Percentiles rank a stretch among this genome's conserved stretches.
These are phyloP conservation scores for Synanthedon formicaeformis DNA, from an alignment of 2,888 invertebrate species.

Conservation along the genomic window DNA sequence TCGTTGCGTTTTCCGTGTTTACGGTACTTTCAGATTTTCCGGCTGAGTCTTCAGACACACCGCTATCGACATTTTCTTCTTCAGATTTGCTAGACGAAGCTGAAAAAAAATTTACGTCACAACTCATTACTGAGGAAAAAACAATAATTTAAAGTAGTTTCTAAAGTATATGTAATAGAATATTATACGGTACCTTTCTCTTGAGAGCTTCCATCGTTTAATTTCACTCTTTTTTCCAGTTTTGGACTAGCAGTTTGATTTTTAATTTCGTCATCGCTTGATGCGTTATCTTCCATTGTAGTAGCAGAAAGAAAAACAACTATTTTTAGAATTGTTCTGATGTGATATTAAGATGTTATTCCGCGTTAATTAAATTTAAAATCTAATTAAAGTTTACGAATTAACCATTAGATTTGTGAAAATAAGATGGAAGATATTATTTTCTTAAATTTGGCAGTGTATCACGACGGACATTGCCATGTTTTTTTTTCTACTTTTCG, in stretches of 20 bases:
- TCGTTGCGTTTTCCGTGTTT: conserved; percentile 9
- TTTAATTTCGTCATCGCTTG: conserved; percentile 53
- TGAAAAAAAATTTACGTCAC: conserved; percentile 3
- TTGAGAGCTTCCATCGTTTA: conserved; percentile 61
- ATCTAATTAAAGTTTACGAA: neutral
- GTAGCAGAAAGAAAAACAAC: conserved; percentile 2
- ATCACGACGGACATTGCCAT: neutral
- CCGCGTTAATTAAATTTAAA: neutral
- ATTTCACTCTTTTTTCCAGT: conserved; percentile 52
- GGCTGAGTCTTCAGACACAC: conserved; percentile 54
- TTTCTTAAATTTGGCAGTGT: neutral
- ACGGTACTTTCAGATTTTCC: conserved; percentile 63
- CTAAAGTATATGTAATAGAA: neutral
- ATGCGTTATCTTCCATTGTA: conserved; percentile 57
- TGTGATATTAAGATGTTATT: neutral
- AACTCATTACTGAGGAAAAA: neutral
- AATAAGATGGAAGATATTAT: neutral
- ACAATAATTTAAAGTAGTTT: neutral
- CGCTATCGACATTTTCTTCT: conserved; percentile 59
- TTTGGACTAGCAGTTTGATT: conserved; percentile 37
- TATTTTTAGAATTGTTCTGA: neutral
- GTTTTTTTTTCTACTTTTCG: neutral
- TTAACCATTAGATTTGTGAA: neutral
- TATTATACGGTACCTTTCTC: conserved; percentile 18
- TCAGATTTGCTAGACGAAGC: conserved; percentile 25